A percentile compares a stretch with the other conserved stretches of the same genome.
Conservation (phyloP, 2,888 invertebrate genomes). For the Helobdella robusta region DNA sequence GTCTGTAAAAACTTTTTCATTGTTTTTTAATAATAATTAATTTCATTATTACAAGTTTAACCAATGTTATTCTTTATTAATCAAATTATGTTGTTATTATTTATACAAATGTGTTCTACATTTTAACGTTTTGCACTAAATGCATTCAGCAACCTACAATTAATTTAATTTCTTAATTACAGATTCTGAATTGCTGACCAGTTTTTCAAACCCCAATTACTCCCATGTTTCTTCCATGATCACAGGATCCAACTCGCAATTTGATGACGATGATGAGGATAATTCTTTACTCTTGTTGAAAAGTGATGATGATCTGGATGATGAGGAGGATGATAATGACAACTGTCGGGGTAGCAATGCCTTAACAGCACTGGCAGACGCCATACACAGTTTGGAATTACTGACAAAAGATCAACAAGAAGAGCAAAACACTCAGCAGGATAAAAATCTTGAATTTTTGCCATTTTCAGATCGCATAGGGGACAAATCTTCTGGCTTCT, state of each 20-base stretch:
- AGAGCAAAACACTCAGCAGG: constrained; percentile 15
- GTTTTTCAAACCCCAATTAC: constrained; percentile 27
- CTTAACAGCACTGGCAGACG: constrained; percentile 22
- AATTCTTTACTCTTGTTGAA: constrained; percentile 16
- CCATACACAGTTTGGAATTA: constrained; percentile 20
- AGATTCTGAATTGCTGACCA: constrained; percentile 23
- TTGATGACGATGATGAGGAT: constrained; percentile 19
- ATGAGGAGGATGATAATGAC: constrained; percentile 4
- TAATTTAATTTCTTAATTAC: constrained; percentile 57
- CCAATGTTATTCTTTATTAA: too few species aligned
- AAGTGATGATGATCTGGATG: constrained; percentile 11
- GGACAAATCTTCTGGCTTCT: constrained; percentile 3
- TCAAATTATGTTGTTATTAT: too few species aligned
- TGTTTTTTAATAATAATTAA: too few species aligned
- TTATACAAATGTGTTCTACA: too few species aligned
- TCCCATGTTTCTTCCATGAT: constrained; percentile 13
- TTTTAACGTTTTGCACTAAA: too few species aligned
- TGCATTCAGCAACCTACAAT: too few species aligned
- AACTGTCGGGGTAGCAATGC: constrained; percentile 11
- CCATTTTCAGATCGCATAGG: constrained; percentile 9
- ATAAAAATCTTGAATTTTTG: neutral
- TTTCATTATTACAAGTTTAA: too few species aligned
- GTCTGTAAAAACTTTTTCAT: too few species aligned
- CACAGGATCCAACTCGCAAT: neutral
- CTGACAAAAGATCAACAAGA: constrained; percentile 21